Evolutionary conservation across 2,888 invertebrate genomes (phyloP).

Genomic region (Subacronicta megacephala): DNA sequence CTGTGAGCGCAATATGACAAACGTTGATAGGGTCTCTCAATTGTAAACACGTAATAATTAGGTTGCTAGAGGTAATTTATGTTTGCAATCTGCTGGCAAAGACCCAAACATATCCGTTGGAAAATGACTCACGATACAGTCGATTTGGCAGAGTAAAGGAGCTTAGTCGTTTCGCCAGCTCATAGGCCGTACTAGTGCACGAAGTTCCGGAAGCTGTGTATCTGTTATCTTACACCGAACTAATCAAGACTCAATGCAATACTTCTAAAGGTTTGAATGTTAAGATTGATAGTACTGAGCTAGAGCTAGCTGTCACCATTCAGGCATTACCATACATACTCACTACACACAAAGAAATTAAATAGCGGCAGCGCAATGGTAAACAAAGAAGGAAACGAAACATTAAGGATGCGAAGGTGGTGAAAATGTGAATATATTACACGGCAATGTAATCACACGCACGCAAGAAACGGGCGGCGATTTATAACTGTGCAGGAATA

Average conservation of each 20-base stretch:
- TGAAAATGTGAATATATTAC: constrained; percentile 89
- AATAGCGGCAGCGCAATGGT: constrained; percentile 48
- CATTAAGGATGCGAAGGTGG: constrained; percentile 85
- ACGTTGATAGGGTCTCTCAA: constrained; percentile 19
- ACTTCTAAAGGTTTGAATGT: neutral
- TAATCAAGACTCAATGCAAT: neutral
- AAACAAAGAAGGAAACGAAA: constrained; percentile 78
- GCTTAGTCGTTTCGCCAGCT: constrained; percentile 60
- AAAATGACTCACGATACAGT: constrained; percentile 69
- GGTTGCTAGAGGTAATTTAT: constrained; percentile 62
- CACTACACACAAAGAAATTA: constrained; percentile 48
- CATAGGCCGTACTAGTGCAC: constrained; percentile 52
- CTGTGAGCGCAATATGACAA: constrained; percentile 15
- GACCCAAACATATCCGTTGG: constrained; percentile 65
- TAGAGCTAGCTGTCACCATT: neutral
- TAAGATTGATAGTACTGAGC: constrained; percentile 1
- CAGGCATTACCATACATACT: neutral
- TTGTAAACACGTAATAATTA: constrained; percentile 61
- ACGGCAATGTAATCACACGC: constrained; percentile 86
- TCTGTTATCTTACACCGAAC: constrained; percentile 56
- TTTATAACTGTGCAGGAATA: constrained; percentile 73
- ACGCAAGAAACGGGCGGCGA: constrained; percentile 82
- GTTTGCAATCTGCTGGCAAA: constrained; percentile 65
- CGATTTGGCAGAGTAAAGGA: constrained; percentile 68
- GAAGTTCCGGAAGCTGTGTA: constrained; percentile 60